A percentile compares a stretch with the other conserved stretches of the same genome.
Evolutionary conservation across 2,888 invertebrate species (phyloP).

Genomic region (Phortica okadai): DNA sequence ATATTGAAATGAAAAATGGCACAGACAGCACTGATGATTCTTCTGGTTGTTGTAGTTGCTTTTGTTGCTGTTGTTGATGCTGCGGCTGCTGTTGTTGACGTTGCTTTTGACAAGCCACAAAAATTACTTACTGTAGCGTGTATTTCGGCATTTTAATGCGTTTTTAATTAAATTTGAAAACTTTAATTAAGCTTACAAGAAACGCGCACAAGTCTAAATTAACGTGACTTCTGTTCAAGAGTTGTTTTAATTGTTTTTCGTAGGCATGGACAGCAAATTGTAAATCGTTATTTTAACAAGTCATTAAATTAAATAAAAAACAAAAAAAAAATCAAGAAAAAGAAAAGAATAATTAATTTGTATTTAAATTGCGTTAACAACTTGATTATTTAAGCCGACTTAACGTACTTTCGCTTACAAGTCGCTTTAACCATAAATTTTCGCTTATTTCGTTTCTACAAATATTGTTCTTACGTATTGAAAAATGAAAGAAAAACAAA

Average conservation of each 20-base stretch:
- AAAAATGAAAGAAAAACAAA: neutral
- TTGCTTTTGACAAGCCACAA: slow-evolving; percentile 6
- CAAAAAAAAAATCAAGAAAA: too few species aligned
- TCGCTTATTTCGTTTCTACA: neutral
- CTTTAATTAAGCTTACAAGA: slow-evolving; percentile 1
- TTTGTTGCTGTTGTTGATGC: neutral
- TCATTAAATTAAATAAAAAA: too few species aligned
- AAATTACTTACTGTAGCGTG: slow-evolving; percentile 17
- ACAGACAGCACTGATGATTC: neutral
- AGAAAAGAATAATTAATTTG: too few species aligned
- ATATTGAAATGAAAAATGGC: slow-evolving; percentile 11
- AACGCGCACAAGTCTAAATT: neutral
- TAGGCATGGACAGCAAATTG: too few species aligned
- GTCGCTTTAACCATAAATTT: neutral
- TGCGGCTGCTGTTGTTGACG: neutral
- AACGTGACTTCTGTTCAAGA: neutral
- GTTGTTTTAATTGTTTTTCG: neutral
- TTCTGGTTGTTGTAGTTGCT: neutral
- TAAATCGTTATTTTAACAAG: too few species aligned
- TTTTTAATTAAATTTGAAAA: slow-evolving; percentile 12
- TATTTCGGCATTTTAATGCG: neutral
- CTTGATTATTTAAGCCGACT: too few species aligned
- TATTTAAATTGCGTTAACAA: too few species aligned
- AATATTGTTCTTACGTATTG: neutral
- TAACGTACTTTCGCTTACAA: too few species aligned